phyloP scores from a whole-genome alignment of 2,888 invertebrate genomes.

The Eudemis profundana region DNA sequence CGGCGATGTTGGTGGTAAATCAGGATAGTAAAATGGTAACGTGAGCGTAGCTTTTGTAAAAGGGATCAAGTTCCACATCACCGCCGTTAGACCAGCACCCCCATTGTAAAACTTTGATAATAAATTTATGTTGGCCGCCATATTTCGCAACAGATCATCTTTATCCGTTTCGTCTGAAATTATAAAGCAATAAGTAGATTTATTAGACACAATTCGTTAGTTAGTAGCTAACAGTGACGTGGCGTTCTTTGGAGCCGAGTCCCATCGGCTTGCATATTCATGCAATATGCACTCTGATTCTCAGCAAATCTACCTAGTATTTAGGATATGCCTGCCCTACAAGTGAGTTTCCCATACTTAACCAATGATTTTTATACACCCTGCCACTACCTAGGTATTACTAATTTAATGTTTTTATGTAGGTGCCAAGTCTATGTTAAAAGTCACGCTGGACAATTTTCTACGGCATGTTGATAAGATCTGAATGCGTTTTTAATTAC shows the following conservation, averaged over 20 bases:
- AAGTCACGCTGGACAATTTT: neutral
- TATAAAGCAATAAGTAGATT: neutral
- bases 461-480: neutral
- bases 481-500: constrained; percentile 1
- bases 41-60: constrained; percentile 32
- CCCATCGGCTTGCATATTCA: too few relatives aligned
- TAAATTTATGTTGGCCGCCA: constrained; percentile 26
- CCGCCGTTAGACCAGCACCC: constrained; percentile 28
- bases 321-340: too few relatives aligned
- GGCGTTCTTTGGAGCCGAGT: too few relatives aligned
- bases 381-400: too few relatives aligned
- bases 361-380: too few relatives aligned
- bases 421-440: neutral
- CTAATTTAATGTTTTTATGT: too few relatives aligned
- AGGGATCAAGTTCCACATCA: constrained; percentile 40
- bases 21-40: constrained; percentile 38
- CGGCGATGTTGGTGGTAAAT: constrained; percentile 20
- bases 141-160: constrained; percentile 23
- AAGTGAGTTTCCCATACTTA: too few relatives aligned
- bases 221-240: too few relatives aligned
- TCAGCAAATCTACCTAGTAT: too few relatives aligned
- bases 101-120: constrained; percentile 29
- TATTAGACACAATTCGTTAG: too few relatives aligned
- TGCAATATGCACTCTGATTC: too few relatives aligned
- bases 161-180: constrained; percentile 36